Conservation (phyloP, 2,113 vertebrate genomes). For the Corvus moneduloides region DNA sequence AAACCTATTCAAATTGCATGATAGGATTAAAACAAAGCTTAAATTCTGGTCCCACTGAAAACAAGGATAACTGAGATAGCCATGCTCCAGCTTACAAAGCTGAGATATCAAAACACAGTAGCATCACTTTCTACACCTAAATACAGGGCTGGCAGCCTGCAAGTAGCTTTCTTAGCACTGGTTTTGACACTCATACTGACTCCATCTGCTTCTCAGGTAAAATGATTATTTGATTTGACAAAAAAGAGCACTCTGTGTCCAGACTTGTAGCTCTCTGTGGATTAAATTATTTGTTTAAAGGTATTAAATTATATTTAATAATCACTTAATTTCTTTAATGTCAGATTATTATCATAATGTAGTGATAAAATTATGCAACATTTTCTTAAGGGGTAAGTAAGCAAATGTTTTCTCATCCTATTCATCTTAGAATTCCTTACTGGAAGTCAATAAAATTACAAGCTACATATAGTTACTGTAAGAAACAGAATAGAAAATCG, state of each 20-base stretch:
- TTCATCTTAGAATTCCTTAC: neutral
- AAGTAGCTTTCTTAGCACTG: neutral
- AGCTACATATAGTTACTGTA: neutral
- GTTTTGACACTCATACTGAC: neutral
- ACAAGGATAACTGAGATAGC: neutral
- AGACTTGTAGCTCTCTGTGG: neutral
- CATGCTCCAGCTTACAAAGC: neutral
- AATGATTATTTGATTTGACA: neutral
- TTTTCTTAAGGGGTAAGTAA: neutral
- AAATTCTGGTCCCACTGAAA: neutral
- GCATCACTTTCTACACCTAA: neutral
- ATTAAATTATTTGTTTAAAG: neutral
- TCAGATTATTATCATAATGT: neutral
- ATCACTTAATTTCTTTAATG: neutral
- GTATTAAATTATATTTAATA: neutral
- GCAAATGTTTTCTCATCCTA: neutral
- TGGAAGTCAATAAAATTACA: neutral
- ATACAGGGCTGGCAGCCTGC: neutral
- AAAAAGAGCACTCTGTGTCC: neutral
- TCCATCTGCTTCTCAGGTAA: neutral
- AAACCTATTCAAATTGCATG: neutral
- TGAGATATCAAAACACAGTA: neutral
- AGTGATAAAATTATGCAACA: neutral
- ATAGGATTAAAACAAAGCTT: neutral
- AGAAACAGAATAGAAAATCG: neutral